Conservation (phyloP, 2,888 invertebrate genomes). For the Amblyjoppa fuscipennis region DNA sequence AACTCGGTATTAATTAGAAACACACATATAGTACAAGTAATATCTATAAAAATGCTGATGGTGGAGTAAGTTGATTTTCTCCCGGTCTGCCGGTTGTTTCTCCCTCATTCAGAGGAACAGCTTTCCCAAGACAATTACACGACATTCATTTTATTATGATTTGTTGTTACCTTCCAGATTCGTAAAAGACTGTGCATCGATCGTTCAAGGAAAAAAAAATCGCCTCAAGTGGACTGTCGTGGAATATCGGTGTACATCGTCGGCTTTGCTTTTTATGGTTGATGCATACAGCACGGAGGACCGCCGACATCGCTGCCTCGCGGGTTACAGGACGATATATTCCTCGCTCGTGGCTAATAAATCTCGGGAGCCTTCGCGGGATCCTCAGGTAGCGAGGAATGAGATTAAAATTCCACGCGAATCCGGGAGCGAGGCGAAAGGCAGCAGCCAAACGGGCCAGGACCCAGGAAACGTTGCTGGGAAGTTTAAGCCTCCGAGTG, state of each 20-base stretch:
- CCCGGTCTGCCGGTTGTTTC: background rate
- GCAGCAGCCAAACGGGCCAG: constrained; percentile 49
- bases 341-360: constrained; percentile 68
- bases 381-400: constrained; percentile 66
- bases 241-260: background rate
- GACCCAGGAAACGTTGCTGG: constrained; percentile 53
- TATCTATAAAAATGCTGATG: background rate
- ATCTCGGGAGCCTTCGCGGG: constrained; percentile 64
- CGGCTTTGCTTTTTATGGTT: constrained; percentile 36
- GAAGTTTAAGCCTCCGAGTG: constrained; percentile 62
- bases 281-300: constrained; percentile 21
- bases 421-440: constrained; percentile 57
- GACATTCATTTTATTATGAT: background rate
- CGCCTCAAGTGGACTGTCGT: background rate
- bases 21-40: background rate
- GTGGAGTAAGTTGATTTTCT: background rate
- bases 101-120: background rate
- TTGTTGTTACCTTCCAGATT: background rate
- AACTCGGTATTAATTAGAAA: background rate
- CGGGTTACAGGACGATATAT: constrained; percentile 58
- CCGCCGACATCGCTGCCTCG: constrained; percentile 22
- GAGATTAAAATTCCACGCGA: constrained; percentile 74
- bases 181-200: background rate
- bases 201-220: background rate
- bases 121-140: background rate